Evolutionary conservation across 2,888 invertebrate species (phyloP), one percentile per base, ranked within the genome.

Genomic region (Synergus umbraculus): DNA sequence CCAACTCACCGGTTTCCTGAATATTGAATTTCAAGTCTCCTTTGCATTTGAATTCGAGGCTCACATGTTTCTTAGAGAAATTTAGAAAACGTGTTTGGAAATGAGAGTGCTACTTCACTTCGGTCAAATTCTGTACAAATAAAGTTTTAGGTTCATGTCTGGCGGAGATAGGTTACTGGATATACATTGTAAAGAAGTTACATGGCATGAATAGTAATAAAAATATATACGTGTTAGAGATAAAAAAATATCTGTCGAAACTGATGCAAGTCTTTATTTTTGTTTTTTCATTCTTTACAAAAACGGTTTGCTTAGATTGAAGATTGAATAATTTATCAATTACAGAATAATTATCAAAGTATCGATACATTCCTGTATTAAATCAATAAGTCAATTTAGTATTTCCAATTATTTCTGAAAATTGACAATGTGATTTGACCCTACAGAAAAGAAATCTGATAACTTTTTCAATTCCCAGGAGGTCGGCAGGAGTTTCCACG

Each of bases 1-100:
- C 73, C 54, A n/a, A 73, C 54, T 58, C 73, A 54, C 37, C 37
- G 41, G 54, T 73, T 73, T 73, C 54, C 54, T 37, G 73, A 73
- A 73, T 73, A 58, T 73, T 73, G 73, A 37, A 73, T 58, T 41
- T 73, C 73, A 58, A 73, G 54, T 41, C 54, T 73, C 5, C 54
- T 73, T 73, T 54, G 37, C 54, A 73, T 73, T 54, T 54, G 41
- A 73, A 54, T 73, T 73, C 73, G n/a, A 54, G 37, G 37, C n/a
- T 58, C 54, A n/a, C 41, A 73, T 73, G 54, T 58, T 73, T 73
- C 54, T 37, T 18, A 49, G 41, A 18, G 2, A 73, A 73, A 49
- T 73, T 13, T 37, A 58, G n/a, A 49, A 73, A 73, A 73, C n/a
- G 18, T 41, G 54, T 37, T 54, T 15, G 41, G 12, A 41, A n/a